Conservation (phyloP, 2,888 invertebrate genomes). For the Oconnorella tubifera region DNA sequence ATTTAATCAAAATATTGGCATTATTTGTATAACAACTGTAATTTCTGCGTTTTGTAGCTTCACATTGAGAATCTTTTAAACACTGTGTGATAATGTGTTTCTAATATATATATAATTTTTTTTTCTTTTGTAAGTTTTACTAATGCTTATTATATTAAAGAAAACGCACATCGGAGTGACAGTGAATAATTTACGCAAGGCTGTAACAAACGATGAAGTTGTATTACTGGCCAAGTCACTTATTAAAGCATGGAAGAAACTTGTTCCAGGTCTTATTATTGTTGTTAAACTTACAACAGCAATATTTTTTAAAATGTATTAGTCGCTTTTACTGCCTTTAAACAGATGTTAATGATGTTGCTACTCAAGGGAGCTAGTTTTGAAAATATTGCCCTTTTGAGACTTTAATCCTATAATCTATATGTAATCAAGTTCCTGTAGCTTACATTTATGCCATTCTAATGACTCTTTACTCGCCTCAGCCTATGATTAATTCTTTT, state of each 20-base stretch:
- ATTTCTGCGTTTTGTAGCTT: neutral
- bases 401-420: too few species aligned
- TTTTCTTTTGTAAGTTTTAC: neutral
- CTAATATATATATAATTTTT: neutral
- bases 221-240: constrained; percentile 90
- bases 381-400: too few species aligned
- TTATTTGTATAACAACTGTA: neutral
- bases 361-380: too few species aligned
- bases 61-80: neutral
- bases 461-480: too few species aligned
- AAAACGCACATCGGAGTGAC: constrained; percentile 98
- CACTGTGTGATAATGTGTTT: neutral
- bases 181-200: constrained; percentile 85
- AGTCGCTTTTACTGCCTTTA: too few species aligned
- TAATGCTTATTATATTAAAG: constrained; percentile 34
- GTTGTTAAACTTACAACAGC: too few species aligned
- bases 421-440: too few species aligned
- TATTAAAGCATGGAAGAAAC: constrained; percentile 97
- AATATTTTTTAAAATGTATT: too few species aligned
- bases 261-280: constrained; percentile 61
- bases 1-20: neutral
- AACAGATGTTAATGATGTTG: too few species aligned
- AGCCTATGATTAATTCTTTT: too few species aligned
- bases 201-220: constrained; percentile 90
- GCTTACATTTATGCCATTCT: too few species aligned